Evolutionary conservation across 2,888 invertebrate species (phyloP).

Genomic region (Tholera decimalis): DNA sequence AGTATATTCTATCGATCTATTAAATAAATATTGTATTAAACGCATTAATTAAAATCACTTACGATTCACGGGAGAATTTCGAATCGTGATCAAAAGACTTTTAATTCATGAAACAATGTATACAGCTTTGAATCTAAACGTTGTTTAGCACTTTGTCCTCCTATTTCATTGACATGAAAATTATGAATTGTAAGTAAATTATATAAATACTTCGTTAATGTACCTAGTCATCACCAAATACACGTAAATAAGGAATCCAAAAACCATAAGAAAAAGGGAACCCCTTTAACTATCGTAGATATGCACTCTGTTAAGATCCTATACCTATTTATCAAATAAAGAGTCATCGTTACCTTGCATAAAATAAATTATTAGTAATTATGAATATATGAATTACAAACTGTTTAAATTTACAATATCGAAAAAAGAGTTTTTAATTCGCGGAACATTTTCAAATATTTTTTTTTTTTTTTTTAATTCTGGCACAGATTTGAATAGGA

Average conservation of each 20-base stretch:
- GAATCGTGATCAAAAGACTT: too few species aligned
- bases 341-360: neutral
- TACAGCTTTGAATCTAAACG: neutral
- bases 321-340: neutral
- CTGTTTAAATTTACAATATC: too few species aligned
- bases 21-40: neutral
- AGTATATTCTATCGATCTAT: too few species aligned
- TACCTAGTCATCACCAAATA: neutral
- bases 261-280: neutral
- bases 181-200: neutral
- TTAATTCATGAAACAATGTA: too few species aligned
- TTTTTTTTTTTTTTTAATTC: too few species aligned
- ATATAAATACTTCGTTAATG: slow-evolving; percentile 6
- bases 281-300: neutral
- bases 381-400: too few species aligned
- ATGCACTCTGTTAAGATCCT: neutral
- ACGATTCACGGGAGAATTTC: neutral
- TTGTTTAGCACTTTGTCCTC: neutral
- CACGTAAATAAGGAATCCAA: neutral
- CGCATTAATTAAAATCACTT: neutral
- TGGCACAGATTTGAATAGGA: too few species aligned
- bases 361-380: neutral
- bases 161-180: neutral
- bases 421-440: too few species aligned
- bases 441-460: too few species aligned